phyloP scores from a whole-genome alignment of 2,113 vertebrate genomes.

The Sceloporus tristichus region DNA sequence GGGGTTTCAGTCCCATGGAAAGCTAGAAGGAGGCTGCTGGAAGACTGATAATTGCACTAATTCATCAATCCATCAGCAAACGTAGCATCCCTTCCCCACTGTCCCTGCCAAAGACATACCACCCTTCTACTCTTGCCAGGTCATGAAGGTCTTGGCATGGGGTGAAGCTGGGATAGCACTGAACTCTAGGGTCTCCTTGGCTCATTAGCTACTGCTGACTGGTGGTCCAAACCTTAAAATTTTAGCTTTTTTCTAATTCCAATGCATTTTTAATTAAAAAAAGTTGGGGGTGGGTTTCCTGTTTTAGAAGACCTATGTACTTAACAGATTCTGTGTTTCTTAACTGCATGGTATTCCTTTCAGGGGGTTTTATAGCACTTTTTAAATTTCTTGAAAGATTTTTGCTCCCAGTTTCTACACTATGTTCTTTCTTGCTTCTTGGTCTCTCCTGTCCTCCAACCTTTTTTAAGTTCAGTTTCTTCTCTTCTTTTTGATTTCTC shows the following conservation, averaged over 20 bases:
- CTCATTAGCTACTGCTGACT: conserved; percentile 66
- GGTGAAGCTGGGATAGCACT: conserved; percentile 33
- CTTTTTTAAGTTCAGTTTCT: conserved; percentile 66
- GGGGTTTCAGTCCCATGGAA: conserved; percentile 2
- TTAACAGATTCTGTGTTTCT: conserved; percentile 74
- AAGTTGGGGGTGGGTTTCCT: conserved; percentile 51
- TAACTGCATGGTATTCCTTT: conserved; percentile 73
- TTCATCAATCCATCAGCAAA: conserved; percentile 31
- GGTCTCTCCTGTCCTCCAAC: background rate
- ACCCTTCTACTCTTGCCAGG: background rate
- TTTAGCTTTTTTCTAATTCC: conserved; percentile 74
- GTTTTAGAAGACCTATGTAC: conserved; percentile 67
- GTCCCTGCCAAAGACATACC: conserved; percentile 25
- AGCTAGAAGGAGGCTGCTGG: conserved; percentile 4
- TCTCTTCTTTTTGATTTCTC: conserved; percentile 54
- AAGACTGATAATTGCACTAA: conserved; percentile 33
- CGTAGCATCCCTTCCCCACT: conserved; percentile 23
- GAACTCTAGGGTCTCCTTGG: conserved; percentile 22
- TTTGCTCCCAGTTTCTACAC: conserved; percentile 74
- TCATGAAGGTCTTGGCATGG: background rate
- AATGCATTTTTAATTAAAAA: conserved; percentile 62
- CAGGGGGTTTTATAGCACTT: conserved; percentile 74
- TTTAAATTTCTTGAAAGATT: conserved; percentile 75
- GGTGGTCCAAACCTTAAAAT: conserved; percentile 59
- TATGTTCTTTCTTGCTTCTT: conserved; percentile 41